A percentile compares a stretch with the other conserved stretches of the same genome.
Conservation (phyloP, 2,888 invertebrate genomes). For the Scelioninae gen. 1 region DNA sequence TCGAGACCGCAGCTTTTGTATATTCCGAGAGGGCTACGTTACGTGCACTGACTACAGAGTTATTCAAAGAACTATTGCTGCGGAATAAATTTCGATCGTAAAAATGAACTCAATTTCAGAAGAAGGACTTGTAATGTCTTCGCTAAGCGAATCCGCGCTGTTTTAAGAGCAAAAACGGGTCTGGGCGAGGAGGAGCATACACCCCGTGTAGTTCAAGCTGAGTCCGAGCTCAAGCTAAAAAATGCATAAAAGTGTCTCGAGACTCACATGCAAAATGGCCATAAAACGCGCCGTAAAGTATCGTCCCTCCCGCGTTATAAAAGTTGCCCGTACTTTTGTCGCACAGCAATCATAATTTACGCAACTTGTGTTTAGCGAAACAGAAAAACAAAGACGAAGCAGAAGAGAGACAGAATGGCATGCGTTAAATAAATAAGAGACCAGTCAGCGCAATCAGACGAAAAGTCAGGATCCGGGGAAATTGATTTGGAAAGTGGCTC, state of each 20-base stretch:
- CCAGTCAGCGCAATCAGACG: conserved; percentile 4
- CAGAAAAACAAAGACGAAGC: background rate
- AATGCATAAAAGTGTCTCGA: conserved; percentile 65
- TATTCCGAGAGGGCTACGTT: conserved; percentile 7
- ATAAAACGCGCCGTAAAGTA: conserved; percentile 60
- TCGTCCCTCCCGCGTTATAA: conserved; percentile 35
- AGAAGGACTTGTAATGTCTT: conserved; percentile 19
- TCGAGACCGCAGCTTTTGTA: conserved; percentile 11
- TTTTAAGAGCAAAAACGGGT: conserved; percentile 36
- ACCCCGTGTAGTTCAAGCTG: conserved; percentile 3
- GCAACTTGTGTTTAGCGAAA: conserved; percentile 17
- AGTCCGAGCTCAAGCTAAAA: conserved; percentile 49
- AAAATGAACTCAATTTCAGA: conserved; percentile 28
- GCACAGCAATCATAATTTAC: conserved; percentile 47
- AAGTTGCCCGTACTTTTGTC: conserved; percentile 46
- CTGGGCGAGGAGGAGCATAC: background rate
- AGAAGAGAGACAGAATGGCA: background rate
- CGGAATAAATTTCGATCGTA: conserved; percentile 31
- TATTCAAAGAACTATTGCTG: conserved; percentile 22
- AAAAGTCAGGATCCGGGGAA: background rate
- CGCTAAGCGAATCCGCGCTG: conserved; percentile 12
- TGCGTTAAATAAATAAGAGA: background rate
- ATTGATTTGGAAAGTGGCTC: background rate
- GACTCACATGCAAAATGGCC: conserved; percentile 56
- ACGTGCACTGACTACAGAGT: conserved; percentile 2